phyloP scores from a whole-genome alignment of 2,113 vertebrate species.

The Sorex fumeus region DNA sequence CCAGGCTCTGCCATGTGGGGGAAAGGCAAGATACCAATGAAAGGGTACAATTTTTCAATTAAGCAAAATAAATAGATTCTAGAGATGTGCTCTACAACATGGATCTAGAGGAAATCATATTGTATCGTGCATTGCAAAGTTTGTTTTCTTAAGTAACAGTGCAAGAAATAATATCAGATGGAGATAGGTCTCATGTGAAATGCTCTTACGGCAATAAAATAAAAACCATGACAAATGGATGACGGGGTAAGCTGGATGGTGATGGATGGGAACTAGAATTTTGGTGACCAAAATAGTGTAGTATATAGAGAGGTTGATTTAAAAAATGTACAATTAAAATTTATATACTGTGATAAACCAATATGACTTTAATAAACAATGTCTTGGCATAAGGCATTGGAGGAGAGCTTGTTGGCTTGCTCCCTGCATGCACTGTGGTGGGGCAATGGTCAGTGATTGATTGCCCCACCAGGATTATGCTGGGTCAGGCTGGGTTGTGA shows the following conservation, averaged over 20 bases:
- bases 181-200: background rate
- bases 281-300: background rate
- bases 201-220: background rate
- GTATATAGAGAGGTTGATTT: background rate
- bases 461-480: background rate
- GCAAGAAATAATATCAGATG: background rate
- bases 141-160: background rate
- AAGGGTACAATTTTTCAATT: background rate
- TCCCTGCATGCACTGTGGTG: background rate
- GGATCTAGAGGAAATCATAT: background rate
- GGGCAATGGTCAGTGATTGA: background rate
- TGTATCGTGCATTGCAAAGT: background rate
- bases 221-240: background rate
- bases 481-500: background rate
- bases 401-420: background rate
- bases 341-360: background rate
- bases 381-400: background rate
- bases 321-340: background rate
- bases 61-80: background rate
- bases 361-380: background rate
- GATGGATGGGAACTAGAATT: background rate
- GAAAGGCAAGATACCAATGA: background rate
- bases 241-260: background rate
- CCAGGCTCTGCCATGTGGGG: rapidly evolving
- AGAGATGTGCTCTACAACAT: background rate